phyloP scores from a whole-genome alignment of 2,113 vertebrate genomes.

The Dipodomys ordii region DNA sequence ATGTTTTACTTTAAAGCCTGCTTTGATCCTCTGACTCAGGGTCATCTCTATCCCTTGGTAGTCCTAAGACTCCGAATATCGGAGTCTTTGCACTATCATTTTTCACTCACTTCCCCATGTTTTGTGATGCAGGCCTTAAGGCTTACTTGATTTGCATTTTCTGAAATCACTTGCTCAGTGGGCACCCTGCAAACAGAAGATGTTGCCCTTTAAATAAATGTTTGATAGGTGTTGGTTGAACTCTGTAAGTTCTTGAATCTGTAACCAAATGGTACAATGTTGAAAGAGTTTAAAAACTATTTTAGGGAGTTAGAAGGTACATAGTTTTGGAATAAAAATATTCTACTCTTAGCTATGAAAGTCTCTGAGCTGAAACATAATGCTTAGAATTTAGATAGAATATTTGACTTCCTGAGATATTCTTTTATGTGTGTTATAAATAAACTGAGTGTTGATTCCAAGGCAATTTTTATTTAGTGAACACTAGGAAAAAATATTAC shows the following conservation, averaged over 20 bases:
- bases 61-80: background rate
- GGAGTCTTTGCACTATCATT: background rate
- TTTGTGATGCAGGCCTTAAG: background rate
- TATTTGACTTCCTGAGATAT: constrained; percentile 61
- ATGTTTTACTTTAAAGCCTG: background rate
- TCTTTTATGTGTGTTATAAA: constrained; percentile 49
- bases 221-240: background rate
- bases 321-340: constrained; percentile 52
- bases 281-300: constrained; percentile 50
- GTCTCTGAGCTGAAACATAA: constrained; percentile 62
- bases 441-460: constrained; percentile 60
- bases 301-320: constrained; percentile 54
- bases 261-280: background rate
- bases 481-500: constrained; percentile 37
- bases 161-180: background rate
- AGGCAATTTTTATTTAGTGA: constrained; percentile 66
- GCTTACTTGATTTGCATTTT: background rate
- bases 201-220: constrained; percentile 38
- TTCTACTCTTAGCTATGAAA: constrained; percentile 50
- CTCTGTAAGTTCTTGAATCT: constrained; percentile 28
- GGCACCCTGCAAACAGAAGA: background rate
- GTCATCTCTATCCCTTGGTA: background rate
- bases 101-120: background rate
- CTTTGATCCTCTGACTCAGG: background rate
- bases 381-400: constrained; percentile 57